A percentile compares a stretch with the other conserved stretches of the same genome.
phyloP scores from a whole-genome alignment of 2,888 invertebrate genomes.

The Conus canariensis region DNA sequence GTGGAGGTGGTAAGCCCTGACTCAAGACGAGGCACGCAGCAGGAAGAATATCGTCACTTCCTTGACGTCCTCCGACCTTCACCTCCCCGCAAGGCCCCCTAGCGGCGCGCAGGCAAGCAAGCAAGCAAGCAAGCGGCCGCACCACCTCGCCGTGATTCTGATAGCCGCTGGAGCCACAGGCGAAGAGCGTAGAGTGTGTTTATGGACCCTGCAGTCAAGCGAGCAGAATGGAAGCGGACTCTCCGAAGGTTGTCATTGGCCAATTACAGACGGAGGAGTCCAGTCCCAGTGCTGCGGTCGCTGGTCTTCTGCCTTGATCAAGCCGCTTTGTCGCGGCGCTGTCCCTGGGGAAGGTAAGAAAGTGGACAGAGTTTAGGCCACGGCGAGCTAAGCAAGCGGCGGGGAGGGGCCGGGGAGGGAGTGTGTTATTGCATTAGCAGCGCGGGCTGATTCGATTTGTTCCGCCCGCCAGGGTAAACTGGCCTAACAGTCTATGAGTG shows the following conservation, averaged over 20 bases:
- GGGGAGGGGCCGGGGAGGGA: background rate
- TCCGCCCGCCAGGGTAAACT: no score
- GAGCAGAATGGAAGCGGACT: background rate
- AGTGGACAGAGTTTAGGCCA: background rate
- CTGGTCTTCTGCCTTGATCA: background rate
- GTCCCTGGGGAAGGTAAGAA: constrained; percentile 3
- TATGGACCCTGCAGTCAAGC: background rate
- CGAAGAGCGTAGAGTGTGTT: background rate
- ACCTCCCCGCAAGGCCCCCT: no score
- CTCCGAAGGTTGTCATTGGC: constrained; percentile 17
- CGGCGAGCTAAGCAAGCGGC: background rate
- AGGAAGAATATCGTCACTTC: no score
- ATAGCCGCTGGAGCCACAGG: background rate
- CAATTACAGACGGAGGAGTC: background rate
- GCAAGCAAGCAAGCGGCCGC: background rate
- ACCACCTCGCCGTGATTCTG: background rate
- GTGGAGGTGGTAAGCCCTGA: background rate
- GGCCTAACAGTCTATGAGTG: background rate
- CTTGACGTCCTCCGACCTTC: no score
- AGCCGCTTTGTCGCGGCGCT: background rate
- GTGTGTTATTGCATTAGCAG: background rate
- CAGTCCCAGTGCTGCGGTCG: no score
- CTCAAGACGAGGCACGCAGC: no score
- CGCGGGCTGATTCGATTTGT: no score
- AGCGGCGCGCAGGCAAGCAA: background rate